phyloP scores from a whole-genome alignment of 2,888 invertebrate species.

The Rhagium mordax region DNA sequence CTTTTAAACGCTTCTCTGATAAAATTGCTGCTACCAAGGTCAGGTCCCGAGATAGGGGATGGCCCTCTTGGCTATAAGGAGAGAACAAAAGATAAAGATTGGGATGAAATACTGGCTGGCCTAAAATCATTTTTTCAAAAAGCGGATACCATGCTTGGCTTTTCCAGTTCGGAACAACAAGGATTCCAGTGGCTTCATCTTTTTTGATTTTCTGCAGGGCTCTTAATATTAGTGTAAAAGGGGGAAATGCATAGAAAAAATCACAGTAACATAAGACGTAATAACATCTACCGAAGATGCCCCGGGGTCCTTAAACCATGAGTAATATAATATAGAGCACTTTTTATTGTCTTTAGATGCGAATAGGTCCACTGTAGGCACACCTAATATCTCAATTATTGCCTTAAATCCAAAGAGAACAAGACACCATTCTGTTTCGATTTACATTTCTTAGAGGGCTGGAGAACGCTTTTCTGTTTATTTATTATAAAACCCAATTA shows the following conservation, averaged over 20 bases:
- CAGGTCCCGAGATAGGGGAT: constrained; percentile 28
- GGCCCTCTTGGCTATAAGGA: constrained; percentile 21
- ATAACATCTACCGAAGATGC: constrained; percentile 46
- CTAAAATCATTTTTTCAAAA: constrained; percentile 40
- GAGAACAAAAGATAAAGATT: constrained; percentile 10
- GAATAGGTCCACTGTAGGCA: constrained; percentile 31
- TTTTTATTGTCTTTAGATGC: constrained; percentile 29
- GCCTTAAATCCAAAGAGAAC: not conserved
- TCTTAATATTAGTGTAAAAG: constrained; percentile 18
- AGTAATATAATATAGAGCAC: constrained; percentile 30
- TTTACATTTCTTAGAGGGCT: too few relatives aligned
- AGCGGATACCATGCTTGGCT: constrained; percentile 43
- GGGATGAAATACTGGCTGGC: constrained; percentile 27
- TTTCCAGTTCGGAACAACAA: constrained; percentile 57
- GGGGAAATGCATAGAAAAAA: constrained; percentile 48
- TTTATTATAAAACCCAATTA: too few relatives aligned
- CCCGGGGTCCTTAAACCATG: constrained; percentile 46
- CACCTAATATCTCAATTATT: constrained; percentile 8
- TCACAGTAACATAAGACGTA: constrained; percentile 40
- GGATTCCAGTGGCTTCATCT: constrained; percentile 54
- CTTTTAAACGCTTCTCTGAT: constrained; percentile 27
- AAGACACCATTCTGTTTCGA: not conserved
- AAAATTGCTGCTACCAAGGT: constrained; percentile 35
- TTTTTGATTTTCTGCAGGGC: constrained; percentile 25
- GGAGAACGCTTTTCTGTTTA: too few relatives aligned